Base-by-base conservation (phyloP, 2,888 invertebrate species). In the Smittia aterrima region DNA sequence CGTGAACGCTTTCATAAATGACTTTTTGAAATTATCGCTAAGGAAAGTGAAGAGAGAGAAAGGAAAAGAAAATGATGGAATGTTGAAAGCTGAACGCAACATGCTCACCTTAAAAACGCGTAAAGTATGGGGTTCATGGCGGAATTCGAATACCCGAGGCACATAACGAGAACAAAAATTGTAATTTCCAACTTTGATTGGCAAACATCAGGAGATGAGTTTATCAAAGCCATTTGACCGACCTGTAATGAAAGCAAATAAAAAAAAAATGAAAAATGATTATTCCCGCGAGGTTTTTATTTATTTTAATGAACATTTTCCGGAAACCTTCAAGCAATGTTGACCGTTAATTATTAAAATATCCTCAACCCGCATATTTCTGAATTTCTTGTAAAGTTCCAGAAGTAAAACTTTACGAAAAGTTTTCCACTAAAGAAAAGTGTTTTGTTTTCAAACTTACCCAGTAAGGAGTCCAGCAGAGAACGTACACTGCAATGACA, bases 201-300 rank as follows among this genome's bases (percentile, higher is more conserved):
- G 78, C 90, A 90, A 78, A 89, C 87, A 54, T 87, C 87, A 0
- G 90, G 89, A 1, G 88, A 86, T 13, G 90, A 90, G 80, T 89
- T 91, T 76, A 93, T 92, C 75, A 93, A 84, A 0, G 93, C 90
- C 78, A 95, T 88, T 81, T 96, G 96, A 75, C 91, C 91, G 71
- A 94, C 89, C 96, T 96, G 96, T 82, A 95, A 95, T 2, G 96
- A n/a, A 38, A 38, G 9, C 38, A 38, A 38, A 38, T 9, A n/a
- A n/a, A n/a, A n/a, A n/a, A n/a, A n/a, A n/a, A n/a, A n/a, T n/a
- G n/a, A n/a, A n/a, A n/a, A n/a, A n/a, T n/a, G n/a, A 96, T 77
- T 94, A 84, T 95, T 95, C 96, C 84, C 95, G 96, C 76, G 93
- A n/a, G n/a, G n/a, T n/a, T n/a, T n/a, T n/a, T n/a, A n/a, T n/a